Evolutionary conservation across 1,140 invertebrate genomes (phyloP).

Genomic region (Lerema accius): DNA sequence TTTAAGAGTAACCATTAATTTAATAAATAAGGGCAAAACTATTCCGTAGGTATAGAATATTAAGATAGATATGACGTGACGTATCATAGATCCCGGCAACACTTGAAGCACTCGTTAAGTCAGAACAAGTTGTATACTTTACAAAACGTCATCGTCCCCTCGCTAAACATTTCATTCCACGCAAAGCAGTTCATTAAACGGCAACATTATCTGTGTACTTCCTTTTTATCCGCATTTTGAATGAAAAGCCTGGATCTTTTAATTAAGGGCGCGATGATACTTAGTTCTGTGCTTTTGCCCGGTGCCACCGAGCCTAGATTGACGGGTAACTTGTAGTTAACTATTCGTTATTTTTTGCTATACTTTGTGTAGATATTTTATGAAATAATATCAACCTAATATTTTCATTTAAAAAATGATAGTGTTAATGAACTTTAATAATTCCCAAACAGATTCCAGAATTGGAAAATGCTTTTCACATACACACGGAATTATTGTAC

Average conservation of each 20-base stretch:
- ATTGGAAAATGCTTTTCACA: no score
- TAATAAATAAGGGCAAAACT: no score
- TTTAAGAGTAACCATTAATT: no score
- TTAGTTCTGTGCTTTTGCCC: conserved; percentile 4
- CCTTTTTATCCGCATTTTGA: conserved; percentile 31
- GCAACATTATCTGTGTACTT: conserved; percentile 26
- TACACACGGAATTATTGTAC: no score
- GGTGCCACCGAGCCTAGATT: not conserved
- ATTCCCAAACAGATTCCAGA: no score
- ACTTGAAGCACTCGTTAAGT: conserved; percentile 2
- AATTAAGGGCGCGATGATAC: conserved; percentile 30
- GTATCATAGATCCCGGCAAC: no score
- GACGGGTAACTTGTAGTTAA: not conserved
- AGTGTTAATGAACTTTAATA: no score
- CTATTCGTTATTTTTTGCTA: not conserved
- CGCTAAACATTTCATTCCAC: conserved; percentile 30
- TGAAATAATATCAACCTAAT: no score
- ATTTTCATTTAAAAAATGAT: no score
- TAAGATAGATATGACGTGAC: no score
- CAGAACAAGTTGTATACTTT: conserved; percentile 15
- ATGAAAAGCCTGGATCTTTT: conserved; percentile 33
- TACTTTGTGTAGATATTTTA: no score
- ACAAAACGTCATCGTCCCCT: conserved; percentile 16
- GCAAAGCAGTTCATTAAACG: conserved; percentile 32
- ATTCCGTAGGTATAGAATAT: no score